Evolutionary conservation across 2,888 invertebrate species (phyloP).

Genomic region (Herminia tarsipennalis): DNA sequence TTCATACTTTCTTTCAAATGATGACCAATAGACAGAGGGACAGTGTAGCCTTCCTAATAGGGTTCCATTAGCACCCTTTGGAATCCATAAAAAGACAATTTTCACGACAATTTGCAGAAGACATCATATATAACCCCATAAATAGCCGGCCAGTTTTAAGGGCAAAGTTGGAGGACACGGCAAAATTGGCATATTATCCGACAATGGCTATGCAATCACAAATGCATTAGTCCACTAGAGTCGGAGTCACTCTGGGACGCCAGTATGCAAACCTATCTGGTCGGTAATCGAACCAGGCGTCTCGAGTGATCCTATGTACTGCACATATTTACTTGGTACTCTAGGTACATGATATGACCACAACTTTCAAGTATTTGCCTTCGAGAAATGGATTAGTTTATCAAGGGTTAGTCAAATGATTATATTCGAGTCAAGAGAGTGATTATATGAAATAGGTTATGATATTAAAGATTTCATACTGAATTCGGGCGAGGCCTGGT

Average conservation of each 20-base stretch:
- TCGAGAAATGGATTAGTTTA: neutral
- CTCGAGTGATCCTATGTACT: conserved; percentile 55
- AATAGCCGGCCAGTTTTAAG: too few relatives aligned
- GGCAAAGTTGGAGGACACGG: conserved; percentile 25
- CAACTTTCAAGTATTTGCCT: neutral
- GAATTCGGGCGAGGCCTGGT: too few relatives aligned
- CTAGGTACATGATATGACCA: neutral
- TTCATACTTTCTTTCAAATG: too few relatives aligned
- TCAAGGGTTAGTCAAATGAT: neutral
- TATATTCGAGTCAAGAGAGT: too few relatives aligned
- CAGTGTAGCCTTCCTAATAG: too few relatives aligned
- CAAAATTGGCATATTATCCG: conserved; percentile 41
- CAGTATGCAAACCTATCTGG: conserved; percentile 53
- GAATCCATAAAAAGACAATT: too few relatives aligned
- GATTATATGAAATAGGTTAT: too few relatives aligned
- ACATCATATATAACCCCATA: too few relatives aligned
- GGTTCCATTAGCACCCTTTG: too few relatives aligned
- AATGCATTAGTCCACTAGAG: conserved; percentile 67
- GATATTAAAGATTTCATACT: too few relatives aligned
- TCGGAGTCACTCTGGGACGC: conserved; percentile 34
- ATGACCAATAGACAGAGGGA: too few relatives aligned
- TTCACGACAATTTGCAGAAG: too few relatives aligned
- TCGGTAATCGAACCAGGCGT: conserved; percentile 45
- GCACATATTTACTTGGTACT: conserved; percentile 6
- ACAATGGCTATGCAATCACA: conserved; percentile 65